Conservation (phyloP, 2,113 vertebrate genomes). For the Leucopsar rothschildi region DNA sequence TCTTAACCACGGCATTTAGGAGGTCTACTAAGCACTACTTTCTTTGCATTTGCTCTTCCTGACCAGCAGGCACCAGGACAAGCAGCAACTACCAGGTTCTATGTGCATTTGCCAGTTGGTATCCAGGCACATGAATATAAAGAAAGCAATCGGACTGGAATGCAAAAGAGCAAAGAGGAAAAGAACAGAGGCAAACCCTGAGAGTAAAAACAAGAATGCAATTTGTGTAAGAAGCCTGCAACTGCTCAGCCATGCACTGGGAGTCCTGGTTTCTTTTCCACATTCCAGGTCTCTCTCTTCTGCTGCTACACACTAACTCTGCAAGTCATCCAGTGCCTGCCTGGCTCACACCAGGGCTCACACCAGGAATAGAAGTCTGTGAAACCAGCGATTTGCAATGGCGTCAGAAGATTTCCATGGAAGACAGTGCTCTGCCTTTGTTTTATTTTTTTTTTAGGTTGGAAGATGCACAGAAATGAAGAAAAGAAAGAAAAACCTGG, state of each 20-base stretch:
- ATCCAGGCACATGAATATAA: conserved; percentile 10
- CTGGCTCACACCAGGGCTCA: not conserved
- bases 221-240: not conserved
- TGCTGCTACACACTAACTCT: not conserved
- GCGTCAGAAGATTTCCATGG: not conserved
- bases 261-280: not conserved
- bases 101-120: not conserved
- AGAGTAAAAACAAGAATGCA: not conserved
- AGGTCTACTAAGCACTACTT: not conserved
- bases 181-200: not conserved
- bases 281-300: not conserved
- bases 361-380: not conserved
- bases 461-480: not conserved
- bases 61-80: not conserved
- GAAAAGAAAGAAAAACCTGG: not conserved
- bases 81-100: not conserved
- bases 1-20: not conserved
- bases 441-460: not conserved
- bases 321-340: not conserved
- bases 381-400: not conserved
- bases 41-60: not conserved
- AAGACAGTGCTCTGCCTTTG: not conserved
- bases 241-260: not conserved
- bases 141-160: conserved; percentile 14
- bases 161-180: not conserved